Conservation (phyloP, 2,888 invertebrate species). For the Cantharis lateralis region DNA sequence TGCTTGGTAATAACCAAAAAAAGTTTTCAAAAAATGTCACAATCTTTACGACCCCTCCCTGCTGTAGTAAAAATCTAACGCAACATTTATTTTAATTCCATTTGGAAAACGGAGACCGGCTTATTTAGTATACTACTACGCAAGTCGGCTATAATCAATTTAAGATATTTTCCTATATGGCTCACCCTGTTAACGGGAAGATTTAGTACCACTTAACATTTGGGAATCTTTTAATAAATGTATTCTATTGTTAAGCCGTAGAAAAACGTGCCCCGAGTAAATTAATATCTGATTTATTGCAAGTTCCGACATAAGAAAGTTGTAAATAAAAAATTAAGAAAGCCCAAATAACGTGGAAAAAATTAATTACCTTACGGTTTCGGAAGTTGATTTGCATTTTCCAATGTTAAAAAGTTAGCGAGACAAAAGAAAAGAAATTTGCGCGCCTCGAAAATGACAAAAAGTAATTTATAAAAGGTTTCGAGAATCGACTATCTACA, state of each 20-base stretch:
- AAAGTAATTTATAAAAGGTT: conserved; percentile 21
- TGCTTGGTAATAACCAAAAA: too few relatives aligned
- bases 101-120: neutral
- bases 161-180: neutral
- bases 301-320: neutral
- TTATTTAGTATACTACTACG: neutral
- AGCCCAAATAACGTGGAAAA: neutral
- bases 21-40: too few relatives aligned
- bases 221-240: neutral
- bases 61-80: neutral
- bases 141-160: neutral
- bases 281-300: neutral
- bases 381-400: neutral
- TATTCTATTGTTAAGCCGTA: neutral
- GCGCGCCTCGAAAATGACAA: conserved; percentile 7
- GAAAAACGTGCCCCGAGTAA: neutral
- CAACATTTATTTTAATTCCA: neutral
- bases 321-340: neutral
- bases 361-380: neutral
- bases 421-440: neutral
- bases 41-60: too few relatives aligned
- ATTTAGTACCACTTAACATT: neutral
- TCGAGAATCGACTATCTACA: conserved; percentile 9
- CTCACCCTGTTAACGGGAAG: neutral
- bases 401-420: neutral